Base-by-base conservation (phyloP, 2,797 vertebrate genomes). In the Lepilemur septentrionalis region DNA sequence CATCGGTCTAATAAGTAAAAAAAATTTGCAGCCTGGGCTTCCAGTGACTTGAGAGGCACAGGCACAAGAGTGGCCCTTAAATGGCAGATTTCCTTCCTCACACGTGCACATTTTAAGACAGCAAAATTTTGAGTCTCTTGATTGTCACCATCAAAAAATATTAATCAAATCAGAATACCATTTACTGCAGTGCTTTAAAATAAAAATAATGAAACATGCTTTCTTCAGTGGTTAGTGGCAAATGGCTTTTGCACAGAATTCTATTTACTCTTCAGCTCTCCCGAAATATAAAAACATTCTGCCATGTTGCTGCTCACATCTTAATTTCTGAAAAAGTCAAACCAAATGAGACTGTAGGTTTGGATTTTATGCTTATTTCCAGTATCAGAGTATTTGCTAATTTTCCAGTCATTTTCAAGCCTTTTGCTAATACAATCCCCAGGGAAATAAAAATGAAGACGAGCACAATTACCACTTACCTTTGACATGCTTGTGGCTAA, bases 381-480 rank as follows among this genome's bases (percentile, higher is more conserved):
- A 76, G 30, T 30, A 17, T n/a, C 10, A 35, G 79, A 73, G 23
- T 18, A 65, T 78, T 18, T 82, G 52, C 57, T 67, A 41, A 85
- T 50, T 73, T 88, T 43, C 41, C 41, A 20, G 22, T 70, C n/a
- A 61, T 73, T 92, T 95, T 63, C 89, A 30, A 70, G 38, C 17
- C 52, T 94, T 70, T 84, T 65, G 72, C 57, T 61, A 91, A 95
- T 86, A 87, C 93, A 76, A 55, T 61, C 35, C 25, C 89, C 75
- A 35, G 52, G 70, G 41, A 96, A 95, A 96, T 48, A 61, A 95
- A 75, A 93, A 91, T 4, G 48, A 65, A 43, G 9, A 76, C 35
- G 80, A 94, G 20, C 67, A 69, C 80, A 95, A 90, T 63, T 18
- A 65, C 38, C 91, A 98, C 98, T 99, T 98, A 99, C 98, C 98